A percentile compares a stretch with the other conserved stretches of the same genome.
Conservation (phyloP, 53 echinoderm and acorn worm species). For the Actinopyga echinites region DNA sequence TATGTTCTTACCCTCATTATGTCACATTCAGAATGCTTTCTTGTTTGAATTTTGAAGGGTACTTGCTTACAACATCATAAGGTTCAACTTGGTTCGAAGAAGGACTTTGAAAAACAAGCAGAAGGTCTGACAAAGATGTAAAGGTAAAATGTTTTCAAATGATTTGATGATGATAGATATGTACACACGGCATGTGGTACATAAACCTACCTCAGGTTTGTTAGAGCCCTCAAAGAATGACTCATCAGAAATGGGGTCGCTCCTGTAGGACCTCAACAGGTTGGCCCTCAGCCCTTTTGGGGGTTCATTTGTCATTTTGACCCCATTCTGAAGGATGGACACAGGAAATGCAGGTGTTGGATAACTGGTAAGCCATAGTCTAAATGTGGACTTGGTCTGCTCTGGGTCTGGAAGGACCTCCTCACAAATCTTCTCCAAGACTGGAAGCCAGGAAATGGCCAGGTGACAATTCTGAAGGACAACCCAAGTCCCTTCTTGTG, state of each 20-base stretch:
- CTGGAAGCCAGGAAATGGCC: conserved; percentile 87
- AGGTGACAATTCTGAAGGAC: conserved; percentile 96
- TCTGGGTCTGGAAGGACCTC: conserved; percentile 81
- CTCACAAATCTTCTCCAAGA: conserved; percentile 92
- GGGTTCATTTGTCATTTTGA: conserved; percentile 98
- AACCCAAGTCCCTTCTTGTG: conserved; percentile 89
- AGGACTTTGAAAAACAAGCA: too few species aligned
- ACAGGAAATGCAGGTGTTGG: conserved; percentile 87
- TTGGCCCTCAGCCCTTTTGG: conserved; percentile 91
- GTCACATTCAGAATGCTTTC: too few species aligned
- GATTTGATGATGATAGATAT: too few species aligned
- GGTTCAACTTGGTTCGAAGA: too few species aligned
- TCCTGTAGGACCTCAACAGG: conserved; percentile 83
- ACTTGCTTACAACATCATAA: too few species aligned
- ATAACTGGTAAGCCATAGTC: conserved; percentile 94
- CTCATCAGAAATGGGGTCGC: conserved; percentile 93
- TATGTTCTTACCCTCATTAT: background rate
- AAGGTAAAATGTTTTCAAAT: too few species aligned
- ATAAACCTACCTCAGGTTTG: conserved; percentile 70
- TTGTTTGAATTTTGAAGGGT: too few species aligned
- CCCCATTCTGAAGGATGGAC: conserved; percentile 89
- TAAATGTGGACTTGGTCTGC: conserved; percentile 70
- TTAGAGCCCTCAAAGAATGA: conserved; percentile 85
- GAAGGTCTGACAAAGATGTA: too few species aligned
- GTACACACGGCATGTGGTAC: too few species aligned